Base-by-base conservation (phyloP, 2,113 vertebrate genomes). In the Leuciscus idus region DNA sequence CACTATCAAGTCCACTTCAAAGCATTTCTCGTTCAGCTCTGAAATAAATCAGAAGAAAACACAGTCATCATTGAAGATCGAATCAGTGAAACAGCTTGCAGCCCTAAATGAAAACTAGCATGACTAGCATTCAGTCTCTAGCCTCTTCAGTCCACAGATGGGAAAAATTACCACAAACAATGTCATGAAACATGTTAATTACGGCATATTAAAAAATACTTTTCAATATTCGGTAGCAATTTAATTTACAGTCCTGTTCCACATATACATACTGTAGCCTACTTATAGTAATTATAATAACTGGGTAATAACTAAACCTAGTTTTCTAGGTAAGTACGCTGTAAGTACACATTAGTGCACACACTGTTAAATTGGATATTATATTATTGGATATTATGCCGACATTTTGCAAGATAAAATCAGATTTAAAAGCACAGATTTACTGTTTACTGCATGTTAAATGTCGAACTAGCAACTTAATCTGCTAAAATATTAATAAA, bases 31-130 rank as follows among this genome's bases (percentile, higher is more conserved):
- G 12, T 55, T 55, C 17, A 55, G 17, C 28, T 55, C 50, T 77
- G 48, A 77, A 52, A 52, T 33, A 33, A 77, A 55, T 77, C 74
- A 55, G 74, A 77, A 75, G 28, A 52, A 30, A 77, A 55, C 77
- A 62, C 12, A 80, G 8, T 43, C 57, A 62, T 81, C 36, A 62
- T 1, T 80, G 57, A 43, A 81, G 33, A 28, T 55, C 8, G 15
- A 77, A 77, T 50, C 28, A 77, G 8, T 26, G 23, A 17, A 62
- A 64, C 57, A 61, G 78, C 57, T 26, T 46, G 23, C 57, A 62
- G 26, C 57, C 23, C 36, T 66, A 11, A 77, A 77, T 55, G 26
- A 77, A 55, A 77, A 48, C 11, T 48, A 74, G 43, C 72, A 74
- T 48, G 23, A 26, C 72, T 52, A 26, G 12, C 39, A 74, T 10